Conservation (phyloP, 2,888 invertebrate species). For the Galeruca laticollis region DNA sequence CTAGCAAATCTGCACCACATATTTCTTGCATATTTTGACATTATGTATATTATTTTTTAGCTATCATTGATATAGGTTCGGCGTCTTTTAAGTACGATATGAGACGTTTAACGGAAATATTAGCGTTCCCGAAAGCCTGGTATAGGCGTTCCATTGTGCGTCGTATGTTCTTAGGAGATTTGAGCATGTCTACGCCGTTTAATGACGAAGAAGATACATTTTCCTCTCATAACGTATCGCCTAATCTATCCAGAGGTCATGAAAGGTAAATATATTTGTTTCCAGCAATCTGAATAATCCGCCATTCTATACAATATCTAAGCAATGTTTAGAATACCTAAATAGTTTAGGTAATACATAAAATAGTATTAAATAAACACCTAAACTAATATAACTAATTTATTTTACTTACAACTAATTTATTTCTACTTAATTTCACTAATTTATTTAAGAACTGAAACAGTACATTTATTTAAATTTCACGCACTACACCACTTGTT, state of each 20-base stretch:
- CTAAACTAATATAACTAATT: no score
- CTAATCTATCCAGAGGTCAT: conserved; percentile 51
- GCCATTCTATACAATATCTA: no score
- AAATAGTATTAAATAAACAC: no score
- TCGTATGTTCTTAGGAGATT: conserved; percentile 92
- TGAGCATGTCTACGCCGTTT: conserved; percentile 72
- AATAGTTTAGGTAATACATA: no score
- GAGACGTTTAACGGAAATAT: conserved; percentile 94
- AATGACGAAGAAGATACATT: conserved; percentile 61
- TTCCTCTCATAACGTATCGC: conserved; percentile 49
- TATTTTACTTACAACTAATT: no score
- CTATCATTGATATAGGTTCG: conserved; percentile 94
- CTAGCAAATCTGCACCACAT: conserved; percentile 40
- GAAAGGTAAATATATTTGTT: conserved; percentile 50
- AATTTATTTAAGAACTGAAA: no score
- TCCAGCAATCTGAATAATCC: no score
- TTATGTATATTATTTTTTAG: conserved; percentile 64
- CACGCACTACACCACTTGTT: no score
- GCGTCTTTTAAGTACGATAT: conserved; percentile 99
- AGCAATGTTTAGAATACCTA: no score
- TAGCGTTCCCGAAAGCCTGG: conserved; percentile 99
- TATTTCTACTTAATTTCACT: no score
- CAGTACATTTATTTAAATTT: no score
- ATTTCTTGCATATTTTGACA: no score
- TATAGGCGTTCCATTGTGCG: conserved; percentile 94